phyloP scores from a whole-genome alignment of 2,113 vertebrate genomes.

The Oreocharis arfaki region DNA sequence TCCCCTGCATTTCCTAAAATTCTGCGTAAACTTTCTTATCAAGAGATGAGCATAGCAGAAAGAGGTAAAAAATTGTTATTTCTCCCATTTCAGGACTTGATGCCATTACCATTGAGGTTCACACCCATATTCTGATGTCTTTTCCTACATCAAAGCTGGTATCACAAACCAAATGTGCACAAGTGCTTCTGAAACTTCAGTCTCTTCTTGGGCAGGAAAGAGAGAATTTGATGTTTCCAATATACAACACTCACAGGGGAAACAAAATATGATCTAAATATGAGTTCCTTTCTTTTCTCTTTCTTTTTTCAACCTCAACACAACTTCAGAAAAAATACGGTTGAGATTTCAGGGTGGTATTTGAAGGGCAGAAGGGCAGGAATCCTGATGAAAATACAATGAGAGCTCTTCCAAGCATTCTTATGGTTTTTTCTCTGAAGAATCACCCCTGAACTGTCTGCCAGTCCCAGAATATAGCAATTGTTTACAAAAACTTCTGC shows the following conservation, averaged over 20 bases:
- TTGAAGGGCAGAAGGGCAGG: not conserved
- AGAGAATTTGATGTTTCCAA: not conserved
- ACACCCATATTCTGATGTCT: not conserved
- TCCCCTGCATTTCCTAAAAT: not conserved
- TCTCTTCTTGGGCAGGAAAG: not conserved
- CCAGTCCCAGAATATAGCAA: not conserved
- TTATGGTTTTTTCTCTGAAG: not conserved
- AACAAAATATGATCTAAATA: not conserved
- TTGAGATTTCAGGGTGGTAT: not conserved
- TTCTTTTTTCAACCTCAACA: not conserved
- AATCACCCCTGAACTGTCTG: not conserved
- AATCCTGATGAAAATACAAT: not conserved
- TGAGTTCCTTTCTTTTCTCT: not conserved
- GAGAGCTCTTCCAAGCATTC: not conserved
- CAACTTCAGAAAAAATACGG: not conserved
- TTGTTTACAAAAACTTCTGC: not conserved
- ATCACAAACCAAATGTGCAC: not conserved
- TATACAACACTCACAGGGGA: accelerated
- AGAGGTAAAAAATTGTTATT: not conserved
- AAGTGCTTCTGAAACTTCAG: not conserved
- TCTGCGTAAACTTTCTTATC: not conserved
- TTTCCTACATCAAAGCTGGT: not conserved
- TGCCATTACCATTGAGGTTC: accelerated
- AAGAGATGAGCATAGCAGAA: not conserved
- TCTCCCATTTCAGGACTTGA: not conserved